Evolutionary conservation across 2,888 invertebrate genomes (phyloP).

Genomic region (Drosophila lutescens): DNA sequence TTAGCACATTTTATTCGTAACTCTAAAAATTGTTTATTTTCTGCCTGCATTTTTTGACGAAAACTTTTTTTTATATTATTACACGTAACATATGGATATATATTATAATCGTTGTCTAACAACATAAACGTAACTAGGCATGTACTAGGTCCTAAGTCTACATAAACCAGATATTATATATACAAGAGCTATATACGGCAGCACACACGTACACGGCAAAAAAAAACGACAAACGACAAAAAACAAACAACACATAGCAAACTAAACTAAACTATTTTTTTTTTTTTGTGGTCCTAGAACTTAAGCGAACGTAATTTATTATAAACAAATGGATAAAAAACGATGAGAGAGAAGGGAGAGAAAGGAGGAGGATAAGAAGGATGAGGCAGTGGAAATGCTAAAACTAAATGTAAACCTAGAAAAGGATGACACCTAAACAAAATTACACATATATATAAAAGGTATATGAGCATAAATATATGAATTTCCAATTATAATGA

Average conservation of each 20-base stretch:
- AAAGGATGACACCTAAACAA: slow-evolving; percentile 57
- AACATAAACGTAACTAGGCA: slow-evolving; percentile 78
- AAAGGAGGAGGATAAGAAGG: slow-evolving; percentile 13
- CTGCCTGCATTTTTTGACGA: slow-evolving; percentile 39
- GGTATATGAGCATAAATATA: slow-evolving; percentile 52
- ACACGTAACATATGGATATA: slow-evolving; percentile 52
- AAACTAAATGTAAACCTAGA: slow-evolving; percentile 70
- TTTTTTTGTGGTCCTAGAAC: slow-evolving; percentile 74
- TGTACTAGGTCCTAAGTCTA: slow-evolving; percentile 68
- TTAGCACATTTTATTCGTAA: slow-evolving; percentile 71
- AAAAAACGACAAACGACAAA: slow-evolving; percentile 2
- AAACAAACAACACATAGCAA: slow-evolving; percentile 45
- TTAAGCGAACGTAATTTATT: slow-evolving; percentile 76
- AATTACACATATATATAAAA: slow-evolving; percentile 60
- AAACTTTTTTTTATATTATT: slow-evolving; percentile 42
- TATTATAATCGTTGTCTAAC: slow-evolving; percentile 79
- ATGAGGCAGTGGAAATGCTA: slow-evolving; percentile 42
- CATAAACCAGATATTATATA: slow-evolving; percentile 38
- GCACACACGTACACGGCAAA: slow-evolving; percentile 38
- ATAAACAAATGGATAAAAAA: slow-evolving; percentile 50
- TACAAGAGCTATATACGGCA: slow-evolving; percentile 54
- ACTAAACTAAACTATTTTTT: slow-evolving; percentile 73
- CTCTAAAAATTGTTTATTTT: slow-evolving; percentile 49
- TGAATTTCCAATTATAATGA: slow-evolving; percentile 47
- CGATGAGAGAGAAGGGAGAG: not conserved